Conservation (phyloP, 2,113 vertebrate genomes). For the Podocnemis expansa region DNA sequence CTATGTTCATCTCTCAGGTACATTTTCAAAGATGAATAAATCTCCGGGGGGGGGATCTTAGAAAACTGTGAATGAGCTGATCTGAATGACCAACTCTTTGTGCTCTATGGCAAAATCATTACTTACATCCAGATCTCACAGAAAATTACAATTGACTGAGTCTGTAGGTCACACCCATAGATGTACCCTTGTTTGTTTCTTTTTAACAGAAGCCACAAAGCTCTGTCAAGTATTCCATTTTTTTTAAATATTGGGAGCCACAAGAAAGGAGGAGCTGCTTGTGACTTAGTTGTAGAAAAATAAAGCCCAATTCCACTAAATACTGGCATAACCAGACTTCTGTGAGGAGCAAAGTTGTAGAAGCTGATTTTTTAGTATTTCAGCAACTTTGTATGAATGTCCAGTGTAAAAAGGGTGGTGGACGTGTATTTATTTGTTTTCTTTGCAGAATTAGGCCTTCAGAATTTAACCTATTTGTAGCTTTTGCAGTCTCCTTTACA, state of each 20-base stretch:
- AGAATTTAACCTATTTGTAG: background rate
- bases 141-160: slow-evolving; percentile 45
- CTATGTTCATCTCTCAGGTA: slow-evolving; percentile 9
- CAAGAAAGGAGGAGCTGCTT: background rate
- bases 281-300: background rate
- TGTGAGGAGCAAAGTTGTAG: background rate
- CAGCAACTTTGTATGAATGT: background rate
- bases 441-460: slow-evolving; percentile 27
- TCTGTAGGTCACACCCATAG: slow-evolving; percentile 19
- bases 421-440: slow-evolving; percentile 23
- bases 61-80: background rate
- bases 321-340: background rate
- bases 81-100: background rate
- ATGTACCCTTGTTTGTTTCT: slow-evolving; percentile 10
- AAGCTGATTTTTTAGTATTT: background rate
- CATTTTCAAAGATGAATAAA: slow-evolving; percentile 46
- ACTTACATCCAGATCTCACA: slow-evolving; percentile 35
- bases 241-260: background rate
- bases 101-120: background rate
- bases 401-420: background rate
- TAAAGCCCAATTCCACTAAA: background rate
- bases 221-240: background rate
- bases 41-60: background rate
- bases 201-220: background rate
- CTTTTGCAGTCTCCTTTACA: background rate